Evolutionary conservation across 2,888 invertebrate species (phyloP).

Genomic region (Omphaloscelis lunosa): DNA sequence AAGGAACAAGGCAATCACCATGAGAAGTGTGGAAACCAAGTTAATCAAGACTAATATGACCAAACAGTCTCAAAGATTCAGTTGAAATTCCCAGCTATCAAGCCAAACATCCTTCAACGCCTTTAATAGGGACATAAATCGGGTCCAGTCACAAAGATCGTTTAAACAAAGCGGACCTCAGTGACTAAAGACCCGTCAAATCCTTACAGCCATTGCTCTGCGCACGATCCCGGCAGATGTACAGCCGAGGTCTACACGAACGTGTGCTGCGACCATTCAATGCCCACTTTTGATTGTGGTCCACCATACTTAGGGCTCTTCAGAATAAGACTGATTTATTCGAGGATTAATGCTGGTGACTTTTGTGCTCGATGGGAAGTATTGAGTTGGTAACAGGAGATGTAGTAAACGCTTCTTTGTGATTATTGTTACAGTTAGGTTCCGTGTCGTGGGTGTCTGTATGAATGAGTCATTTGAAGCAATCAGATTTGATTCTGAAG

Average conservation of each 20-base stretch:
- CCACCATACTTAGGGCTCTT: conserved; percentile 71
- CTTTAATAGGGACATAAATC: conserved; percentile 68
- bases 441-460: conserved; percentile 19
- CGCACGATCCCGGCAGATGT: conserved; percentile 88
- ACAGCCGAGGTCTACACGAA: conserved; percentile 65
- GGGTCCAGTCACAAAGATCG: conserved; percentile 75
- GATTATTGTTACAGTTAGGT: too few relatives aligned
- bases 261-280: conserved; percentile 73
- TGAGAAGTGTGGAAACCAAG: neutral
- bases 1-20: neutral
- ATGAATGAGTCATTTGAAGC: neutral
- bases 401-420: conserved; percentile 46
- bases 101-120: conserved; percentile 61
- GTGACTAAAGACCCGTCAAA: conserved; percentile 86
- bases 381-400: conserved; percentile 37
- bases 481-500: neutral
- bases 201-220: conserved; percentile 84
- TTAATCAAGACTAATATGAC: neutral
- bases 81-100: conserved; percentile 23
- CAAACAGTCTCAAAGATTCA: conserved; percentile 6
- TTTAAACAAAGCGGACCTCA: conserved; percentile 82
- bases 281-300: conserved; percentile 78
- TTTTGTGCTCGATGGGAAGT: conserved; percentile 41
- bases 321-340: conserved; percentile 69
- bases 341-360: conserved; percentile 60